Evolutionary conservation across 2,797 vertebrate genomes (phyloP).

Genomic region (Thunnus albacares): DNA sequence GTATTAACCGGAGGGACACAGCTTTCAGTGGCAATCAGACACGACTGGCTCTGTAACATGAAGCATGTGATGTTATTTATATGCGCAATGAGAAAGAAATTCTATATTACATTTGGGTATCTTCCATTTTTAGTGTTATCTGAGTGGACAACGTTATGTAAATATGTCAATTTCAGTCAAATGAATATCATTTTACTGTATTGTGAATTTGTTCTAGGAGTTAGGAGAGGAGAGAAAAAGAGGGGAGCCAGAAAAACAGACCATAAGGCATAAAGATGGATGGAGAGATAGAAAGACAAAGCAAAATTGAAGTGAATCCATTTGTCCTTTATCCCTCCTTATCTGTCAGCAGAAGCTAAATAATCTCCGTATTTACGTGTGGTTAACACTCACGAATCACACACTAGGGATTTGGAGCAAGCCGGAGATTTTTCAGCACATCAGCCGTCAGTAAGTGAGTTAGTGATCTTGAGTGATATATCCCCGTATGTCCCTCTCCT

Average conservation of each 20-base stretch:
- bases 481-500: conserved; percentile 69
- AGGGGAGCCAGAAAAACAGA: conserved; percentile 55
- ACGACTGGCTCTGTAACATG: conserved; percentile 12
- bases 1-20: background rate
- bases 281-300: conserved; percentile 72
- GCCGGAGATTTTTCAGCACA: conserved; percentile 89
- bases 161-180: background rate
- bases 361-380: conserved; percentile 87
- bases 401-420: conserved; percentile 87
- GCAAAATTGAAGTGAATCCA: conserved; percentile 37
- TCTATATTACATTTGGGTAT: background rate
- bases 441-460: conserved; percentile 95
- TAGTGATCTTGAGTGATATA: conserved; percentile 84
- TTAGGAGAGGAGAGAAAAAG: background rate
- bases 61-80: conserved; percentile 28
- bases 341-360: conserved; percentile 64
- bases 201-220: background rate
- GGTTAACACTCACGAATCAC: conserved; percentile 88
- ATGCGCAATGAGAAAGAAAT: background rate
- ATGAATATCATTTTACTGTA: background rate
- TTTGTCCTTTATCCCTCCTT: conserved; percentile 51
- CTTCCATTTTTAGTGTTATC: background rate
- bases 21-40: conserved; percentile 33
- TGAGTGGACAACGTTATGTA: background rate
- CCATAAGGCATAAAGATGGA: conserved; percentile 77